Evolutionary conservation across 1,140 invertebrate genomes (phyloP), one percentile per base, ranked within the genome.

Genomic region (Aethina tumida): DNA sequence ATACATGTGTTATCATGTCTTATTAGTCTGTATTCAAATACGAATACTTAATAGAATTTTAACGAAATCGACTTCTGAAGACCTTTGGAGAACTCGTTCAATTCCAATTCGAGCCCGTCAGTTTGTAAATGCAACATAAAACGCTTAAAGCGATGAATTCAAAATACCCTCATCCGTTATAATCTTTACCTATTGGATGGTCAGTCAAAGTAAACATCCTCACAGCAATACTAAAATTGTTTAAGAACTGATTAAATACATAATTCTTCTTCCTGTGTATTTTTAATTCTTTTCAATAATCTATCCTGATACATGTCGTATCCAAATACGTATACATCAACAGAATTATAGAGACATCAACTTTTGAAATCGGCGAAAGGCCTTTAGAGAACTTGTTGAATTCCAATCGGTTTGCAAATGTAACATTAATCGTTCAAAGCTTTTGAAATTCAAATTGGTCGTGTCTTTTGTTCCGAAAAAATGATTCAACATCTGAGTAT

Each of bases 71-170:
- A 94, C 74, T 65, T 97, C 91, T 1, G 87, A 49, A 91, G 78
- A 8, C 95, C 95, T 64, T 87, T 85, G 2, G 91, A 81, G 60
- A 92, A 97, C 58, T 96, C 91, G 43, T 85, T 77, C 58, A 97
- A 99, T 64, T 99, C 95, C 38, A 98, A 68, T 65, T 97, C 92
- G n/a, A 97, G 70, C 3, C 98, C 84, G 71, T 99, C 95, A 2
- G 81, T 87, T 65, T 98, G 95, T 27, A 99, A 64, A 62, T 97
- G 90, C 56, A 95, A 83, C 90, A 97, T 97, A 59, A 98, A 98
- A 52, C 70, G 74, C 53, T 77, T 73, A 59, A n/a, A n/a, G n/a
- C n/a, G 42, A 40, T 14, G 67, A 62, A 12, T 83, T 82, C 77
- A 90, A 30, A 14, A 28, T 5, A 12, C 15, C 10, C 15, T 28